These are phyloP conservation scores for Atrichornis clamosus DNA, from an alignment of 2,113 vertebrate species.

Conservation along the genomic window DNA sequence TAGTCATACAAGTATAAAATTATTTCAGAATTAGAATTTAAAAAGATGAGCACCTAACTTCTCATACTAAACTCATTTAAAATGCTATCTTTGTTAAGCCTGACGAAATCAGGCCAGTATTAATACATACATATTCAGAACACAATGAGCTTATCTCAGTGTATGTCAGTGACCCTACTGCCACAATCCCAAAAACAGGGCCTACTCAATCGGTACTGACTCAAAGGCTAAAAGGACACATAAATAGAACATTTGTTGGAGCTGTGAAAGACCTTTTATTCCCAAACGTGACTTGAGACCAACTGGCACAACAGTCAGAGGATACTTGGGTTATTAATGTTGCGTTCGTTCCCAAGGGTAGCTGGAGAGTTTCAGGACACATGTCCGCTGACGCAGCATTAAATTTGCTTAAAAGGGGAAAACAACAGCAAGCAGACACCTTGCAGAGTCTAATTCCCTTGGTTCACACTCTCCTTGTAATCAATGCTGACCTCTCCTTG, in stretches of 20 bases:
- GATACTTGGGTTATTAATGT: not conserved
- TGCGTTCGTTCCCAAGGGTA: not conserved
- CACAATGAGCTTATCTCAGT: not conserved
- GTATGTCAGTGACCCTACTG: not conserved
- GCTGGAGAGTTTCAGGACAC: not conserved
- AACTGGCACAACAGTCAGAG: not conserved
- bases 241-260: not conserved
- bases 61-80: not conserved
- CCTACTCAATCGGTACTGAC: not conserved
- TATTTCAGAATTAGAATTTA: not conserved
- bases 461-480: not conserved
- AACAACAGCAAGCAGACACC: not conserved
- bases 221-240: not conserved
- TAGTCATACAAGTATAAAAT: not conserved
- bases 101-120: not conserved
- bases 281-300: not conserved
- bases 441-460: not conserved
- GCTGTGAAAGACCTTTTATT: not conserved
- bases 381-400: not conserved
- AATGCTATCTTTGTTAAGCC: not conserved
- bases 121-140: not conserved
- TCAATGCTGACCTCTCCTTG: not conserved
- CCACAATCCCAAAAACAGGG: not conserved
- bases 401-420: constrained; percentile 42
- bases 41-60: not conserved